These are phyloP conservation scores for Sepiola atlantica DNA, from an alignment of 2,888 invertebrate species.

Conservation along the genomic window DNA sequence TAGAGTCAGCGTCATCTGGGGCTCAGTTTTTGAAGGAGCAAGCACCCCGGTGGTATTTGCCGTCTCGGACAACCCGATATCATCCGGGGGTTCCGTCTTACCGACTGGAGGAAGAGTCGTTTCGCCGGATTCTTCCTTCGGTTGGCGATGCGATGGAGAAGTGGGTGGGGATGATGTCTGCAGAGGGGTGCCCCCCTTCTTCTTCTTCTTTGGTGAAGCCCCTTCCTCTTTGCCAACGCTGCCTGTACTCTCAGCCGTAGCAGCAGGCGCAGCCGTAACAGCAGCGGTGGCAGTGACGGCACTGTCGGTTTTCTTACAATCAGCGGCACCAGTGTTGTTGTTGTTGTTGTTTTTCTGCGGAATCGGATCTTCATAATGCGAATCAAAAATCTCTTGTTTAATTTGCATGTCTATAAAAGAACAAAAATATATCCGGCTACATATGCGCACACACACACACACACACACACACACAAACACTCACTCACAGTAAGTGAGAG, in stretches of 20 bases:
- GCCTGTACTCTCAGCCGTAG: background rate
- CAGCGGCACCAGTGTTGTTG: slow-evolving; percentile 14
- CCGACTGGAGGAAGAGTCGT: background rate
- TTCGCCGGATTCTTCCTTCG: slow-evolving; percentile 37
- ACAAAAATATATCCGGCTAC: background rate
- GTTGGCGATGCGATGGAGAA: background rate
- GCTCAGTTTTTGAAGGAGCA: slow-evolving; percentile 41
- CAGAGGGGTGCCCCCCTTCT: background rate
- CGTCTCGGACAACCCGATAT: background rate
- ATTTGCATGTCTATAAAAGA: slow-evolving; percentile 45
- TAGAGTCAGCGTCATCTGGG: slow-evolving; percentile 36
- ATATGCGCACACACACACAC: background rate
- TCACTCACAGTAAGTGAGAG: background rate
- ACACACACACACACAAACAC: too few relatives aligned
- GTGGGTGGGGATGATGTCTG: background rate
- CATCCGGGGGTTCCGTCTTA: slow-evolving; percentile 41
- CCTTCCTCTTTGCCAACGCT: background rate
- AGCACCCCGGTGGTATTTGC: background rate
- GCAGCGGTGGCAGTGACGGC: slow-evolving; percentile 32
- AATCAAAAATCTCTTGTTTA: slow-evolving; percentile 46
- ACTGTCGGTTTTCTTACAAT: slow-evolving; percentile 34
- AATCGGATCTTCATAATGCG: slow-evolving; percentile 42
- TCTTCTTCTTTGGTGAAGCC: background rate
- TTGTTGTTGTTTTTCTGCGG: background rate
- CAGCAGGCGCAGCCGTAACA: background rate